These are phyloP conservation scores for Griposia aprilina DNA, from an alignment of 2,888 invertebrate genomes.

Conservation along the genomic window DNA sequence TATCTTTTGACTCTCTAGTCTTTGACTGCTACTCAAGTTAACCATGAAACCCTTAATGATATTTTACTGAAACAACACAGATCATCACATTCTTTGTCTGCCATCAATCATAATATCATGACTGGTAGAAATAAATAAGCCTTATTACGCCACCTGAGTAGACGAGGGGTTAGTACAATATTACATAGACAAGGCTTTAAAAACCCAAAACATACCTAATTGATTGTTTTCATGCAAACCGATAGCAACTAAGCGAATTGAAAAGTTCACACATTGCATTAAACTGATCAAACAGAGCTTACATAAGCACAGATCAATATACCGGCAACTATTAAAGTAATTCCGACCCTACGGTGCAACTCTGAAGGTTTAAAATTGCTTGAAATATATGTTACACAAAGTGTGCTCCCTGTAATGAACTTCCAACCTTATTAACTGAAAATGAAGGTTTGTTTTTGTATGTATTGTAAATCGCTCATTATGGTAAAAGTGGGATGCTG, in stretches of 20 bases:
- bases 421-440: neutral
- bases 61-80: neutral
- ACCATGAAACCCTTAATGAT: neutral
- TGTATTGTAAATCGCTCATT: constrained; percentile 33
- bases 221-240: constrained; percentile 49
- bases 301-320: constrained; percentile 58
- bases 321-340: constrained; percentile 18
- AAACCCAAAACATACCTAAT: constrained; percentile 41
- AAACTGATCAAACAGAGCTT: constrained; percentile 60
- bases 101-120: neutral
- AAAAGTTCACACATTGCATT: constrained; percentile 62
- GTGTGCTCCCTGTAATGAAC: neutral
- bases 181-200: constrained; percentile 17
- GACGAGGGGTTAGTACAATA: constrained; percentile 4
- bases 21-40: neutral
- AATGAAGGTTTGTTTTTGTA: neutral
- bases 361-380: constrained; percentile 32
- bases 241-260: constrained; percentile 43
- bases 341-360: neutral
- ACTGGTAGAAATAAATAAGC: neutral
- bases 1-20: neutral
- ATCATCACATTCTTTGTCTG: no score
- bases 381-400: neutral
- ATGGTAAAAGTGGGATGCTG: constrained; percentile 70
- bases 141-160: constrained; percentile 3